These are phyloP conservation scores for Solen grandis DNA, from an alignment of 1,140 invertebrate genomes.

Conservation along the genomic window DNA sequence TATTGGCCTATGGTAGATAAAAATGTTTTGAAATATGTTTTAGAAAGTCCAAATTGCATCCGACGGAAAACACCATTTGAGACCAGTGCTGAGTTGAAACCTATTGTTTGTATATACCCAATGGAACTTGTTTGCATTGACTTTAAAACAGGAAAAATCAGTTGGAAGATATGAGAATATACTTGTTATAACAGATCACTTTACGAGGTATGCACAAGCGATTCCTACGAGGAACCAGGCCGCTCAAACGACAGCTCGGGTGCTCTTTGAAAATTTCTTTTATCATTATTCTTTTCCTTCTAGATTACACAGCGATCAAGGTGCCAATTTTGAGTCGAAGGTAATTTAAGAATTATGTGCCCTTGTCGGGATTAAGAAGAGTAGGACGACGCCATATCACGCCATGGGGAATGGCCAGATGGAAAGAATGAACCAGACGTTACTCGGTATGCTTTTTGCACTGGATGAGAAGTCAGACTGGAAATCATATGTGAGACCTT, in stretches of 20 bases:
- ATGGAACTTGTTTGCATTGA: slow-evolving; percentile 39
- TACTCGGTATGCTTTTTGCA: slow-evolving; percentile 60
- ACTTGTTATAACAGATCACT: slow-evolving; percentile 44
- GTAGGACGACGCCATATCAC: slow-evolving; percentile 63
- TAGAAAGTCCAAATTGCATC: neutral
- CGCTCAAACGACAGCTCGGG: slow-evolving; percentile 28
- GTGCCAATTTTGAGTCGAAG: slow-evolving; percentile 39
- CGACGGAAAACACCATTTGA: slow-evolving; percentile 1
- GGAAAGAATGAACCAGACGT: slow-evolving; percentile 66
- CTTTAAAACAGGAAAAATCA: slow-evolving; percentile 16
- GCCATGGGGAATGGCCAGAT: slow-evolving; percentile 66
- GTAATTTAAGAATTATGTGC: slow-evolving; percentile 32
- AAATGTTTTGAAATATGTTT: neutral
- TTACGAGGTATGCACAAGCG: slow-evolving; percentile 21
- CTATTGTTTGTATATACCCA: neutral
- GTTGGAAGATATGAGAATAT: slow-evolving; percentile 39
- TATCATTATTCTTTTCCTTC: slow-evolving; percentile 26
- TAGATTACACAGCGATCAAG: no score
- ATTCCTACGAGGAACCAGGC: slow-evolving; percentile 33
- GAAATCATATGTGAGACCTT: slow-evolving; percentile 15
- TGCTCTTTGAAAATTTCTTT: slow-evolving; percentile 36
- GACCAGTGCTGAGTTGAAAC: neutral
- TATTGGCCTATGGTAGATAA: slow-evolving; percentile 33
- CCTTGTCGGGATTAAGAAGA: slow-evolving; percentile 34
- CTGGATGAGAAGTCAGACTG: slow-evolving; percentile 42